Evolutionary conservation across 53 echinoderm and acorn worm species (phyloP), one percentile per base, ranked within the genome.

Genomic region (Paracentrotus lividus): DNA sequence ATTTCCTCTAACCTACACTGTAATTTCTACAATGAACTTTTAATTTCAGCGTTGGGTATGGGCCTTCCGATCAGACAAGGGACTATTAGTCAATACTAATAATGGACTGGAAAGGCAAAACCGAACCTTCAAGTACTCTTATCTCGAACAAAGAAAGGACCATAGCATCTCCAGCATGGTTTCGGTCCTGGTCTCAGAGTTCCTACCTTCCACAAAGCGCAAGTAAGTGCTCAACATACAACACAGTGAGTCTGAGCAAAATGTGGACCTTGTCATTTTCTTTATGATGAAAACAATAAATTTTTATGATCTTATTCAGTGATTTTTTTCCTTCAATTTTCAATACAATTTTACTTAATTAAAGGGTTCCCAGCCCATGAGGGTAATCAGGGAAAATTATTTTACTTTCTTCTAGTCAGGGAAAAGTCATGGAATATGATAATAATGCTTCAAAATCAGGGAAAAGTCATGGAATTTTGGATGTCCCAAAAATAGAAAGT

Each of bases 11-110:
- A 24, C 26, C 33, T n/a, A n/a, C n/a, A n/a, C n/a, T n/a, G n/a
- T n/a, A n/a, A n/a, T n/a, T n/a, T n/a, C n/a, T n/a, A n/a, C n/a
- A n/a, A n/a, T n/a, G n/a, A n/a, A n/a, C 26, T 65, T 75, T 75
- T 75, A 6, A 38, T 38, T 75, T 75, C 42, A 75, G 75, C 75
- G 75, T 38, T 75, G 75, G 75, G 75, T 75, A 1, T 75, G 42
- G 75, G 75, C 75, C 16, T 75, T 75, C 20, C 36, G 40, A 1
- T 38, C 75, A 9, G 42, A 75, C 38, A 18, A 14, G 4, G 75
- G 16, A 4, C 42, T 75, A 1, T 42, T 40, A 18, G 40, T 75
- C 13, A 75, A 75, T 15, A 75, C 75, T 1, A 75, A 75, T 16
- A 75, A 75, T 42, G 75, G 75, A 2, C 10, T 75, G 18, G 75